Evolutionary conservation across 2,797 vertebrate species (phyloP), one percentile per base, ranked within the genome.

Genomic region (Sardinella longiceps): DNA sequence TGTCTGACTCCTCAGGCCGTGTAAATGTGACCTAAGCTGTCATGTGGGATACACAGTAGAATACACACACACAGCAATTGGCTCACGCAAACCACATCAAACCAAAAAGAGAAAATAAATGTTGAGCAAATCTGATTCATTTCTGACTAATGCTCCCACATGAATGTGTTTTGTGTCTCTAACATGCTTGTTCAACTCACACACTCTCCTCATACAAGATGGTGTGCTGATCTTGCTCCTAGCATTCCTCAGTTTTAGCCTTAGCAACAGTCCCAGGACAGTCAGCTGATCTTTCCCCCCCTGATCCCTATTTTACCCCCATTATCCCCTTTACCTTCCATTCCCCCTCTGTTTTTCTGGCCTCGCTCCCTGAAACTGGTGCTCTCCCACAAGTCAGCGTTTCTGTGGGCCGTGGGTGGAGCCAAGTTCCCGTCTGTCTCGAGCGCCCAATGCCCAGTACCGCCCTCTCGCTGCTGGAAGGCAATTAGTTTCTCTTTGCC

Each of bases 401-500:
- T 74, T 15, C 66, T 37, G 33, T 74, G 30, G 30, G 60, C 25
- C 60, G 60, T 74, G 66, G 66, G 66, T 20, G 66, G 66, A 39
- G 30, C 66, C 18, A 5, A 30, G 12, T 74, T 33, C 37, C 28
- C n/a, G 60, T 74, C 66, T 39, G 30, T 37, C 66, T 74, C 66
- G 15, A 74, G 66, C 15, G 30, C 39, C 66, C 30, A 33, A 33
- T 70, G 25, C 51, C 48, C n/a, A 43, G 48, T 1, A 83, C 81
- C 84, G 30, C 85, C 74, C 86, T 83, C 66, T 23, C 87, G 33
- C 93, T 86, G 90, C 88, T 87, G 84, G 88, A 86, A 45, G 77
- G 88, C 82, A 90, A 92, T 92, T 92, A 91, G 84, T 74, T 90
- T 91, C 90, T 84, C 82, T 89, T 91, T 87, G 88, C 89, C 82